Conservation (phyloP, 2,113 vertebrate genomes). For the Hyperopisus bebe region DNA sequence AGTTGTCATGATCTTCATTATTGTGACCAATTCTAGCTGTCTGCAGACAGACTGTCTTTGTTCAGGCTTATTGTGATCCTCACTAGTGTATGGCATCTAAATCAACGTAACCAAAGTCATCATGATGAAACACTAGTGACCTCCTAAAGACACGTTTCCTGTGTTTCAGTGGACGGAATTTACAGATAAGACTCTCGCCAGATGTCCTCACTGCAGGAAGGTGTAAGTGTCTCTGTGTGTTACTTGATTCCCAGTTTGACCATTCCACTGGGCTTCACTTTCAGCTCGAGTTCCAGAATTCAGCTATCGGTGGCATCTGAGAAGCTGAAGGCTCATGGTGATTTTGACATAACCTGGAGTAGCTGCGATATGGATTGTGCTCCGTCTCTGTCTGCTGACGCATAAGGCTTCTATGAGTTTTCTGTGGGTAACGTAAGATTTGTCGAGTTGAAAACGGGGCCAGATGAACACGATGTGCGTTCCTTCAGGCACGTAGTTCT, state of each 20-base stretch:
- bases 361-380: neutral
- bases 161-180: conserved; percentile 74
- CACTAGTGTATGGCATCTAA: neutral
- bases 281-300: neutral
- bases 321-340: neutral
- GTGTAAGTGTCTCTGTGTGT: conserved; percentile 60
- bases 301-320: neutral
- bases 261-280: neutral
- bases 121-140: neutral
- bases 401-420: neutral
- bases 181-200: conserved; percentile 73
- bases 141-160: neutral
- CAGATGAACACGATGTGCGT: neutral
- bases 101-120: neutral
- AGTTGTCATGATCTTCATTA: neutral
- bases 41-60: neutral
- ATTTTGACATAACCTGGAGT: neutral
- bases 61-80: neutral
- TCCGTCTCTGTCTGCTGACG: neutral
- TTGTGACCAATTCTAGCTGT: neutral
- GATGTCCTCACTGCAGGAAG: conserved; percentile 81
- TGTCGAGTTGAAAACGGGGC: neutral
- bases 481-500: neutral
- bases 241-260: neutral
- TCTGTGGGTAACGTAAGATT: neutral